A percentile compares a stretch with the other conserved stretches of the same genome.
phyloP scores from a whole-genome alignment of 2,888 invertebrate species.

The Dolichomitus sp. region DNA sequence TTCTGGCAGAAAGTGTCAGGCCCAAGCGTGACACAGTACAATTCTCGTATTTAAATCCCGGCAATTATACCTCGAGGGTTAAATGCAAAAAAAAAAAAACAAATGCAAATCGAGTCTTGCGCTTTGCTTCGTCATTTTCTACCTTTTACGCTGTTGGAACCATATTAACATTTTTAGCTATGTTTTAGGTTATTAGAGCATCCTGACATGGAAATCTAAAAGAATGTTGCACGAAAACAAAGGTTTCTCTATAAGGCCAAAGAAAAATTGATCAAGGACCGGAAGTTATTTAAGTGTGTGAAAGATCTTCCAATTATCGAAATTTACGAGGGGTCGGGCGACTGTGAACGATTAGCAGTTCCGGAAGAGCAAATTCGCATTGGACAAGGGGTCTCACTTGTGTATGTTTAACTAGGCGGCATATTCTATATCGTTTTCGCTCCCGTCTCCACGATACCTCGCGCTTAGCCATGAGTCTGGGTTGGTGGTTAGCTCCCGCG shows the following conservation, averaged over 20 bases:
- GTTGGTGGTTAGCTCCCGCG: constrained; percentile 3
- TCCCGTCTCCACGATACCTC: neutral
- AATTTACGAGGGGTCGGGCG: constrained; percentile 42
- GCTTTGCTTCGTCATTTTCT: too few relatives aligned
- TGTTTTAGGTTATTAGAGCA: too few relatives aligned
- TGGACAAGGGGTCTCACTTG: neutral
- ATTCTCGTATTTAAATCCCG: constrained; percentile 43
- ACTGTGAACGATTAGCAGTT: constrained; percentile 37
- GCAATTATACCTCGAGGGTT: constrained; percentile 39
- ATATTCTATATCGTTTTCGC: constrained; percentile 1
- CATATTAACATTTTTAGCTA: too few relatives aligned
- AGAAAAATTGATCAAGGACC: constrained; percentile 10
- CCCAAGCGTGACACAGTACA: constrained; percentile 15
- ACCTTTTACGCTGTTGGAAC: too few relatives aligned
- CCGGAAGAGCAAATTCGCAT: constrained; percentile 34
- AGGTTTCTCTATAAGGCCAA: neutral
- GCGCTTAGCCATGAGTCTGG: neutral
- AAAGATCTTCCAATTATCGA: constrained; percentile 57
- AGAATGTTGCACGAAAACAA: too few relatives aligned
- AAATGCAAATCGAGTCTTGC: constrained; percentile 2
- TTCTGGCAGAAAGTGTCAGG: constrained; percentile 51
- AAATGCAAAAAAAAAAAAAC: constrained; percentile 21
- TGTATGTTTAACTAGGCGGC: neutral
- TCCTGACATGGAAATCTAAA: too few relatives aligned
- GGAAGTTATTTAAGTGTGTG: constrained; percentile 29